phyloP scores from a whole-genome alignment of 2,888 invertebrate genomes.

The Cosmorhoe ocellata region DNA sequence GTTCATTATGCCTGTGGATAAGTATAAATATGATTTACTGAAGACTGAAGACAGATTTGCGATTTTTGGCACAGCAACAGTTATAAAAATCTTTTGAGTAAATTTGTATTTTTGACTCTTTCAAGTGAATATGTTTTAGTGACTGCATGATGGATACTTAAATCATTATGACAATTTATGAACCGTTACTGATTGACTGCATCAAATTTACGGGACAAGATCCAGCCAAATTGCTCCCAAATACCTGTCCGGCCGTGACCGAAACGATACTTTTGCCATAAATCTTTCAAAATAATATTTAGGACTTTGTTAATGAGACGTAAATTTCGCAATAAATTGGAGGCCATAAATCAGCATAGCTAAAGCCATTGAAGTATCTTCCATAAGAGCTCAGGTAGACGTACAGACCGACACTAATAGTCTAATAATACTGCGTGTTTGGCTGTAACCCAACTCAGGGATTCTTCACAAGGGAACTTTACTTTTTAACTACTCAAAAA shows the following conservation, averaged over 20 bases:
- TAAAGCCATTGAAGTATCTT: slow-evolving; percentile 25
- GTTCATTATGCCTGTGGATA: no score
- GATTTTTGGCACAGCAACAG: no score
- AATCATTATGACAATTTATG: slow-evolving; percentile 1
- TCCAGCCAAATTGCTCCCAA: not conserved
- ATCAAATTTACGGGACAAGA: no score
- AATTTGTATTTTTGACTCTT: no score
- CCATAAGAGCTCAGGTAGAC: slow-evolving; percentile 60
- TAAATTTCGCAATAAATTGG: slow-evolving; percentile 20
- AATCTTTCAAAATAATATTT: slow-evolving; percentile 4
- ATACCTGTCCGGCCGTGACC: not conserved
- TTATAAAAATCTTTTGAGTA: no score
- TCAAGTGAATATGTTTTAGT: no score
- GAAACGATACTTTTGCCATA: not conserved
- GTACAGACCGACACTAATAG: slow-evolving; percentile 58
- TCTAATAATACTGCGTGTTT: slow-evolving; percentile 75
- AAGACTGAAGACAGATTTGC: no score
- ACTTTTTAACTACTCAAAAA: slow-evolving; percentile 20
- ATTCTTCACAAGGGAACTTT: slow-evolving; percentile 45
- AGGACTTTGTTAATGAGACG: slow-evolving; percentile 7
- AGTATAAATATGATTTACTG: no score
- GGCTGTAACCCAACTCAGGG: slow-evolving; percentile 66
- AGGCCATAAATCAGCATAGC: slow-evolving; percentile 38
- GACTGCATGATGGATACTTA: no score
- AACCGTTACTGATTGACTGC: slow-evolving; percentile 15